Evolutionary conservation across 35 echinoderm and acorn worm genomes (phyloP).

Genomic region (Holothuria glaberrima): DNA sequence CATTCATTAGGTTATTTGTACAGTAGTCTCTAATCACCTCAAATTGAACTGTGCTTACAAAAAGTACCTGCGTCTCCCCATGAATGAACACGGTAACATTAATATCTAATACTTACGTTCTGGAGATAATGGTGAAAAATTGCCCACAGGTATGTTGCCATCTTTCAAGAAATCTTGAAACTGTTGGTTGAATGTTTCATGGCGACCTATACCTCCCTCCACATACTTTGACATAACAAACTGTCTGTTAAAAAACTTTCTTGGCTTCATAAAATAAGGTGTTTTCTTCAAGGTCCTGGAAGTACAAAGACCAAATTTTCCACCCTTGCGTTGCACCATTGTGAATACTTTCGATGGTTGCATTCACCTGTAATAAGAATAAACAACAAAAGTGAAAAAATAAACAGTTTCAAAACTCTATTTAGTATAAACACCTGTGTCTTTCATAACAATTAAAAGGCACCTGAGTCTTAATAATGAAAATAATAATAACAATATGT

Average conservation of each 20-base stretch:
- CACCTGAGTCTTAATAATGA: no score
- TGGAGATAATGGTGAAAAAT: not conserved
- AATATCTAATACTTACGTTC: not conserved
- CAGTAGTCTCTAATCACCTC: no score
- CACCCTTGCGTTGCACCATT: constrained; percentile 20
- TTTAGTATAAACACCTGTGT: no score
- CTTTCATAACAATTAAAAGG: no score
- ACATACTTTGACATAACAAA: constrained; percentile 16
- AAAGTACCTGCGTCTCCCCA: no score
- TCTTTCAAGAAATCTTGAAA: constrained; percentile 22
- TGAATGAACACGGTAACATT: no score
- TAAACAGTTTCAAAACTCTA: no score
- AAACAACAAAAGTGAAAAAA: no score
- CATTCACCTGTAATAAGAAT: no score
- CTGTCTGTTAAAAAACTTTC: constrained; percentile 1
- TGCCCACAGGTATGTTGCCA: not conserved
- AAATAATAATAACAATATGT: no score
- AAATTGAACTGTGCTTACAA: no score
- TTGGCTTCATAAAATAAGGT: constrained; percentile 2
- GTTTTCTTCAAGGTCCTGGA: constrained; percentile 22
- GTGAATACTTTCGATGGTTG: not conserved
- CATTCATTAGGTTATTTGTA: no score
- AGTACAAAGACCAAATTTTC: not conserved
- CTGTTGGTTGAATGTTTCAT: not conserved
- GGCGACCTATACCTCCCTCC: constrained; percentile 3